phyloP scores from a whole-genome alignment of 2,113 vertebrate genomes.

The Forbesichthys papilliferus region DNA sequence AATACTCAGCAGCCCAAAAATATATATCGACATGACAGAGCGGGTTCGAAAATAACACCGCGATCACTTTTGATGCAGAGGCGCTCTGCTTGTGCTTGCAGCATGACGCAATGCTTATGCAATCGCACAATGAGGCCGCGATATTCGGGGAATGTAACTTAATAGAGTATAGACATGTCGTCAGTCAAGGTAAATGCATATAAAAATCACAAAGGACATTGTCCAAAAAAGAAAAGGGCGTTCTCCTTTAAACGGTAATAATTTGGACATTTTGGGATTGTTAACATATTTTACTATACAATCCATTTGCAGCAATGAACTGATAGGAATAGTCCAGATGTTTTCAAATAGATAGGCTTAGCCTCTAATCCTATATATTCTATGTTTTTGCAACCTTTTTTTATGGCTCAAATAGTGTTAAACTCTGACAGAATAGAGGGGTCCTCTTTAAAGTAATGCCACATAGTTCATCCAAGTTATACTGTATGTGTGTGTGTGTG shows the following conservation, averaged over 20 bases:
- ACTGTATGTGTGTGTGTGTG: background rate
- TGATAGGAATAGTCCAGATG: background rate
- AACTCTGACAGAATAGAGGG: too few species aligned
- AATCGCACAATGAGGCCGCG: conserved; percentile 41
- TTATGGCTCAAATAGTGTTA: too few species aligned
- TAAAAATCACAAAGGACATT: background rate
- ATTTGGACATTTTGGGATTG: background rate
- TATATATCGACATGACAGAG: conserved; percentile 58
- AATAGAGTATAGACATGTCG: conserved; percentile 53
- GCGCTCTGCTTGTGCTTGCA: conserved; percentile 24
- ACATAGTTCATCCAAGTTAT: background rate
- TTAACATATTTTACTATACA: too few species aligned
- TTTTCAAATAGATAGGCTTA: background rate
- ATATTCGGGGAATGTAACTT: conserved; percentile 51
- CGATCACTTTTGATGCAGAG: conserved; percentile 27
- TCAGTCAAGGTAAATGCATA: conserved; percentile 27
- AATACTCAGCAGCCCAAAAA: conserved; percentile 40
- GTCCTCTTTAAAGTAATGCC: background rate
- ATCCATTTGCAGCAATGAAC: background rate
- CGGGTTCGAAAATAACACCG: conserved; percentile 67
- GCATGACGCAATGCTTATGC: conserved; percentile 61
- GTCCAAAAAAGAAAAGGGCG: background rate
- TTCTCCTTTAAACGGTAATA: background rate
- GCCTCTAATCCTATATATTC: too few species aligned
- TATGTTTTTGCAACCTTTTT: too few species aligned